Evolutionary conservation across 2,113 vertebrate species (phyloP).

Genomic region (Chascanopsetta lugubris): DNA sequence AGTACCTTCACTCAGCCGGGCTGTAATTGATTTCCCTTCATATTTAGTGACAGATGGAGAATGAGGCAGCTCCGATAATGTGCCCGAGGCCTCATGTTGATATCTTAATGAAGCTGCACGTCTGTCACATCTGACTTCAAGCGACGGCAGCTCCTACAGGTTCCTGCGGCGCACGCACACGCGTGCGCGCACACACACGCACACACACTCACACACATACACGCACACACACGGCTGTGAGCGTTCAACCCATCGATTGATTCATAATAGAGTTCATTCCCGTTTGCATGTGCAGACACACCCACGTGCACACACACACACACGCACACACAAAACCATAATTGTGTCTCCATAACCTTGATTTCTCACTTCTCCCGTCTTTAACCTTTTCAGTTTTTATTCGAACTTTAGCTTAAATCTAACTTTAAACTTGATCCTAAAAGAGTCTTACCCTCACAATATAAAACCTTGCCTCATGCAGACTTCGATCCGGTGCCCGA

Average conservation of each 20-base stretch:
- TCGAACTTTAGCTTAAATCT: no score
- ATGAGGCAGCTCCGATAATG: background rate
- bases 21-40: constrained; percentile 11
- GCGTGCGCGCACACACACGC: constrained; percentile 1
- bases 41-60: background rate
- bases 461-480: no score
- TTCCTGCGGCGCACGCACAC: constrained; percentile 1
- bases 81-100: background rate
- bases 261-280: no score
- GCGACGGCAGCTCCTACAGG: no score
- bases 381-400: no score
- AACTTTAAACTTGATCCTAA: no score
- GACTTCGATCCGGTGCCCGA: no score
- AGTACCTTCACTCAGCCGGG: background rate
- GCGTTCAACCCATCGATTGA: no score
- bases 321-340: background rate
- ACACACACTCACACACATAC: constrained; percentile 1
- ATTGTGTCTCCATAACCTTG: no score
- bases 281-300: background rate
- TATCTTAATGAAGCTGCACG: constrained; percentile 24
- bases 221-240: background rate
- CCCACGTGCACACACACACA: background rate
- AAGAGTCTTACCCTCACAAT: no score
- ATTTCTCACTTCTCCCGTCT: no score
- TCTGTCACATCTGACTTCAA: background rate